Conservation (phyloP, 2,797 vertebrate species). For the Crenichthys baileyi region DNA sequence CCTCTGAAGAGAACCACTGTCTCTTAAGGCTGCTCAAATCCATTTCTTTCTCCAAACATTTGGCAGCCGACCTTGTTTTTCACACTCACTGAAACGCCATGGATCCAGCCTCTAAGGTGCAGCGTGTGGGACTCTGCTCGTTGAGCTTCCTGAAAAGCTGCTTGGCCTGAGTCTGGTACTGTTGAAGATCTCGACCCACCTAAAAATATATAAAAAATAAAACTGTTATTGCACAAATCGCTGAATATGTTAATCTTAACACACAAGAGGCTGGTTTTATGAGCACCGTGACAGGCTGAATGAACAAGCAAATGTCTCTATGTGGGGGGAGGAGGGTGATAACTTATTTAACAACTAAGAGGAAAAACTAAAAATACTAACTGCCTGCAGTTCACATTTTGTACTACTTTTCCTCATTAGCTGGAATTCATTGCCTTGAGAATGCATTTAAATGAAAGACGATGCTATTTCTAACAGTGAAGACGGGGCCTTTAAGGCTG, state of each 20-base stretch:
- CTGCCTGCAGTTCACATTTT: background rate
- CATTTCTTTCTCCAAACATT: background rate
- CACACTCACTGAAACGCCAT: conserved; percentile 96
- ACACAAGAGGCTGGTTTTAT: background rate
- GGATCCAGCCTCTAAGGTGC: conserved; percentile 93
- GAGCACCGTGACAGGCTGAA: background rate
- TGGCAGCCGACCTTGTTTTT: background rate
- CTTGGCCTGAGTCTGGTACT: conserved; percentile 98
- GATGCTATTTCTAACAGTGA: conserved; percentile 31
- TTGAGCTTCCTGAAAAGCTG: conserved; percentile 97
- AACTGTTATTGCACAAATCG: conserved; percentile 10
- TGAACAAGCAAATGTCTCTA: background rate
- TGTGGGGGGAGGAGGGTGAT: background rate
- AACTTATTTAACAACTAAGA: conserved; percentile 1
- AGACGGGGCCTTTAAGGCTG: background rate
- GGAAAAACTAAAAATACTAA: conserved; percentile 14
- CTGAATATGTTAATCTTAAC: background rate
- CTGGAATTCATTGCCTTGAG: conserved; percentile 28
- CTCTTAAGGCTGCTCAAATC: no score
- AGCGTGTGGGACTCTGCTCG: conserved; percentile 97
- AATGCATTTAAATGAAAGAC: conserved; percentile 14
- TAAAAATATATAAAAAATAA: conserved; percentile 66
- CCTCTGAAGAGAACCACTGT: no score
- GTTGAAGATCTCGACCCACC: conserved; percentile 95
- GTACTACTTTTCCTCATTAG: background rate